Percentiles rank a stretch among this genome's conserved stretches.
Evolutionary conservation across 1,140 invertebrate species (phyloP).

Genomic region (Orius insidiosus): DNA sequence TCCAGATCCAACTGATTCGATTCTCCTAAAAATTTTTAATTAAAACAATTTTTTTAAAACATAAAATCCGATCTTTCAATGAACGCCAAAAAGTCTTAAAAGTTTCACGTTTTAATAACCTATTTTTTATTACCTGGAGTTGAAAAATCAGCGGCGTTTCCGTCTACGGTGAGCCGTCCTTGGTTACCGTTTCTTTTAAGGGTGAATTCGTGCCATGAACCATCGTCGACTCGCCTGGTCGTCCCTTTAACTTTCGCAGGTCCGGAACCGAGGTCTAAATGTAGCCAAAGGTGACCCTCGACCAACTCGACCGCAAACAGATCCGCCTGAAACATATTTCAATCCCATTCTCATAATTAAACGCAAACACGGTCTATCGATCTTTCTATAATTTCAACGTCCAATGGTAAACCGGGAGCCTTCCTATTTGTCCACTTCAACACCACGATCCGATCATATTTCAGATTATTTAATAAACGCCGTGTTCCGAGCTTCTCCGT

Average conservation of each 20-base stretch:
- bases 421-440: too few relatives aligned
- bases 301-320: constrained; percentile 87
- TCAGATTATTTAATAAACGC: too few relatives aligned
- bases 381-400: too few relatives aligned
- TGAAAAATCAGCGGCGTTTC: constrained; percentile 71
- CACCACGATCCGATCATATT: too few relatives aligned
- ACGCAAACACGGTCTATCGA: too few relatives aligned
- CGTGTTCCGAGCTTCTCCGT: too few relatives aligned
- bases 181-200: constrained; percentile 59
- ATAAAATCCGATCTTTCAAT: neutral
- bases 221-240: constrained; percentile 67
- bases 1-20: constrained; percentile 75
- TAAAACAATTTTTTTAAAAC: neutral
- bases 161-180: constrained; percentile 79
- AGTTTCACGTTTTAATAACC: too few relatives aligned
- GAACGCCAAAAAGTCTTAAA: neutral
- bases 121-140: too few relatives aligned
- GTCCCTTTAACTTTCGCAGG: constrained; percentile 69
- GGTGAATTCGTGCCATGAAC: constrained; percentile 77
- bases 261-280: constrained; percentile 83
- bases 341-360: too few relatives aligned
- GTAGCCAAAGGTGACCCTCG: constrained; percentile 80
- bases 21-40: constrained; percentile 50
- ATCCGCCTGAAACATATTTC: constrained; percentile 50
- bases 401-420: too few relatives aligned